A percentile compares a stretch with the other conserved stretches of the same genome.
These are phyloP conservation scores for Aix galericulata DNA, from an alignment of 2,113 vertebrate species.

Conservation along the genomic window DNA sequence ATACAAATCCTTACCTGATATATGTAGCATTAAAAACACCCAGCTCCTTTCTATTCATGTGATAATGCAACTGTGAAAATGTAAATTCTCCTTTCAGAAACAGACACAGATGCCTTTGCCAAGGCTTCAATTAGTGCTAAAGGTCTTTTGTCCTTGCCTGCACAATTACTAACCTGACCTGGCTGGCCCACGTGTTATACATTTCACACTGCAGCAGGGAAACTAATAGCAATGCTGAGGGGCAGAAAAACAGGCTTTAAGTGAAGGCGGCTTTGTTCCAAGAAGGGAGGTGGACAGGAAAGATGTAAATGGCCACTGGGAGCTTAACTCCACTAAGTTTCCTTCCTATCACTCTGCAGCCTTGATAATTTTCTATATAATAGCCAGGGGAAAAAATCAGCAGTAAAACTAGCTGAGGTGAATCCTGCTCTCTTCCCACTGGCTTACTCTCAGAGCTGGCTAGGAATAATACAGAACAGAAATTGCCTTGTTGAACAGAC, in stretches of 20 bases:
- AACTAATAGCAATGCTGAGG: background rate
- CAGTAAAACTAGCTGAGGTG: background rate
- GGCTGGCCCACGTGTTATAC: background rate
- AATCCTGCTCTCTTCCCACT: background rate
- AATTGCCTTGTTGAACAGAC: background rate
- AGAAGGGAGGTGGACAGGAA: background rate
- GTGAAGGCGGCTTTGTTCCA: background rate
- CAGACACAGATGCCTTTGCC: background rate
- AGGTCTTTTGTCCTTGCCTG: background rate
- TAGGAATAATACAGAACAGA: background rate
- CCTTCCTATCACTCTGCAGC: background rate
- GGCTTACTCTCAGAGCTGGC: background rate
- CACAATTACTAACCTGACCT: background rate
- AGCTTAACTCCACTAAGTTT: background rate
- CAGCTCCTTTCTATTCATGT: background rate
- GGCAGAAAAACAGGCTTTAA: background rate
- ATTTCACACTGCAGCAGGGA: background rate
- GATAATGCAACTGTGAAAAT: background rate
- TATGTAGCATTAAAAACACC: background rate
- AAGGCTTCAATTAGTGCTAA: background rate
- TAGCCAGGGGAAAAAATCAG: background rate
- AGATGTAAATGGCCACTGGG: background rate
- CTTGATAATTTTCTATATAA: background rate
- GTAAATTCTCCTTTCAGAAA: background rate
- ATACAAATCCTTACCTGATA: background rate